Conservation (phyloP, 1,140 invertebrate species). For the Ylistrum balloti region DNA sequence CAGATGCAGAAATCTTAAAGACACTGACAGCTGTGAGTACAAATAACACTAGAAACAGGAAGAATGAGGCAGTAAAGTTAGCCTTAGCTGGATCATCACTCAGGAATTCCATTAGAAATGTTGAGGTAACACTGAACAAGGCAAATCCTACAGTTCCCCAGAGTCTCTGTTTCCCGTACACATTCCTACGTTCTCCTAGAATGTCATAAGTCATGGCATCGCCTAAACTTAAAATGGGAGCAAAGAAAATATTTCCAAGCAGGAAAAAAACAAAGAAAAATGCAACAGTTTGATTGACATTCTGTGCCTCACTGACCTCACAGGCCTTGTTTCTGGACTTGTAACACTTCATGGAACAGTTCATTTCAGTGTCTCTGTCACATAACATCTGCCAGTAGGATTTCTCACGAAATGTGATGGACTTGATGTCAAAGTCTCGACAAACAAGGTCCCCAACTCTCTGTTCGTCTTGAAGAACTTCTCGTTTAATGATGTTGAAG, state of each 20-base stretch:
- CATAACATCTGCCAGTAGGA: constrained; percentile 72
- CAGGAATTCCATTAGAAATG: constrained; percentile 73
- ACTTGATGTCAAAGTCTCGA: constrained; percentile 72
- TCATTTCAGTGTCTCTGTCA: constrained; percentile 62
- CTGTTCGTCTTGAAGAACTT: constrained; percentile 58
- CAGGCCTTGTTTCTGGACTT: constrained; percentile 23
- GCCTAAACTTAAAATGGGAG: constrained; percentile 65
- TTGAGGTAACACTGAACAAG: constrained; percentile 71
- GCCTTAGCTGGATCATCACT: constrained; percentile 54
- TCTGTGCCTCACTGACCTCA: constrained; percentile 41
- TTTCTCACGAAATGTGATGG: constrained; percentile 59
- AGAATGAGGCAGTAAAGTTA: constrained; percentile 72
- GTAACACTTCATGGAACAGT: constrained; percentile 68
- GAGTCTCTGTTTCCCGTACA: constrained; percentile 68
- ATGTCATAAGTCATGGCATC: constrained; percentile 72
- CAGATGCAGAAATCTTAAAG: constrained; percentile 65
- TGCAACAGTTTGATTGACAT: constrained; percentile 59
- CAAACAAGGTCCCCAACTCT: constrained; percentile 63
- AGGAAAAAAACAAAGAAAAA: constrained; percentile 68
- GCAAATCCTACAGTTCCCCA: constrained; percentile 71
- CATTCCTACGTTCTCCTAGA: constrained; percentile 58
- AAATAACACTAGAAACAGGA: constrained; percentile 70
- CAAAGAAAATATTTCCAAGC: constrained; percentile 64
- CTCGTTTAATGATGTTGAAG: constrained; percentile 43
- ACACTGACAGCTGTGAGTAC: constrained; percentile 63